Evolutionary conservation across 2,888 invertebrate genomes (phyloP).

Genomic region (Schizotus pectinicornis): DNA sequence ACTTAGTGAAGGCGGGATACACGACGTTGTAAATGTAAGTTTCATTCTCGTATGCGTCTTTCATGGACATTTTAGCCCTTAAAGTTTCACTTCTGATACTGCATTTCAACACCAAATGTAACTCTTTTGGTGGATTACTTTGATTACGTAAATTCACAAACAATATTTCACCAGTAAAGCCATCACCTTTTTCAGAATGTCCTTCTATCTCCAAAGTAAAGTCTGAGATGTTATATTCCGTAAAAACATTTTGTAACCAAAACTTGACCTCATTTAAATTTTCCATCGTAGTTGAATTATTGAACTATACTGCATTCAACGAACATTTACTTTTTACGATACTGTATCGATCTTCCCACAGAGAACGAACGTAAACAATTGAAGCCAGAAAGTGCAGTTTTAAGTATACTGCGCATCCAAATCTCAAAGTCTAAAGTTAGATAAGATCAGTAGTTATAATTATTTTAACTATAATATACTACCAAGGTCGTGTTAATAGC

Average conservation of each 20-base stretch:
- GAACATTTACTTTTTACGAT: no score
- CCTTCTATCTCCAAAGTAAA: slow-evolving; percentile 1
- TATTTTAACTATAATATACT: no score
- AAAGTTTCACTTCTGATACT: slow-evolving; percentile 8
- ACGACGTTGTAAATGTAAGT: slow-evolving; percentile 9
- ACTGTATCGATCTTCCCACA: no score
- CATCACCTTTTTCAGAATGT: slow-evolving; percentile 19
- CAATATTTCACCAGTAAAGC: slow-evolving; percentile 16
- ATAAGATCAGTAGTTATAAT: no score
- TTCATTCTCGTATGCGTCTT: slow-evolving; percentile 7
- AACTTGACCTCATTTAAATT: slow-evolving; percentile 8
- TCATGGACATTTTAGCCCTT: slow-evolving; percentile 4
- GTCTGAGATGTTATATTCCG: not conserved
- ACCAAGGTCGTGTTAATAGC: no score
- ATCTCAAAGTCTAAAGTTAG: no score
- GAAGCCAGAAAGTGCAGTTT: no score
- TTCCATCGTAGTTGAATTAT: not conserved
- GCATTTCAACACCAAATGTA: slow-evolving; percentile 13
- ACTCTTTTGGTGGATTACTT: not conserved
- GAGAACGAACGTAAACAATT: no score
- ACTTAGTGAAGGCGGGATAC: slow-evolving; percentile 1
- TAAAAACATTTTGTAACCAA: not conserved
- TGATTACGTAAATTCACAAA: slow-evolving; percentile 3
- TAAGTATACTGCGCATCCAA: no score
- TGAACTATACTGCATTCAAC: not conserved